phyloP scores from a whole-genome alignment of 1,140 invertebrate genomes.

The Anadara kagoshimensis region DNA sequence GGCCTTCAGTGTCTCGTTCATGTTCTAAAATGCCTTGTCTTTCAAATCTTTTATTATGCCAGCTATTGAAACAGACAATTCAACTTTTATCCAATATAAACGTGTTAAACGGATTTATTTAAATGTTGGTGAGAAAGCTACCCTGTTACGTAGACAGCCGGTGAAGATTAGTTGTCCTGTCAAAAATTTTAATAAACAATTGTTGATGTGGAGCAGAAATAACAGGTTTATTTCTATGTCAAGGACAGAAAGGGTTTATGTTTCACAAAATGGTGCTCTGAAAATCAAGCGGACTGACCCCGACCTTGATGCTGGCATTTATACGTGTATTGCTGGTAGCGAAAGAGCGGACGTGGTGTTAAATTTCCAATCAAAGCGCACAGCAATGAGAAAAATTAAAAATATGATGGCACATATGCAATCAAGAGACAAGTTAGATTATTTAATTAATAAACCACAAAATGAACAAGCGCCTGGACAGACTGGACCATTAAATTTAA shows the following conservation, averaged over 20 bases:
- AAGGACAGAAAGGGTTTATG: slow-evolving; percentile 24
- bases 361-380: slow-evolving; percentile 29
- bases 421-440: background rate
- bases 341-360: slow-evolving; percentile 31
- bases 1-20: slow-evolving; percentile 34
- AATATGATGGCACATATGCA: slow-evolving; percentile 21
- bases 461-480: slow-evolving; percentile 27
- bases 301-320: slow-evolving; percentile 21
- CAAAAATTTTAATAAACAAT: slow-evolving; percentile 48
- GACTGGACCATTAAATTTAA: slow-evolving; percentile 10
- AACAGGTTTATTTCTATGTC: slow-evolving; percentile 35
- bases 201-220: slow-evolving; percentile 54
- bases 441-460: slow-evolving; percentile 35
- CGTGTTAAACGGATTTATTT: slow-evolving; percentile 44
- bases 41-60: slow-evolving; percentile 31
- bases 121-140: slow-evolving; percentile 42
- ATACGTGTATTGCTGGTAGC: slow-evolving; percentile 38
- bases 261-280: slow-evolving; percentile 31
- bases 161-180: slow-evolving; percentile 52
- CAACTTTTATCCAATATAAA: slow-evolving; percentile 54
- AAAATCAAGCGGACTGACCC: slow-evolving; percentile 42
- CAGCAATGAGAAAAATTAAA: slow-evolving; percentile 29
- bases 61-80: slow-evolving; percentile 52
- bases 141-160: slow-evolving; percentile 46
- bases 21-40: slow-evolving; percentile 45